Evolutionary conservation across 2,113 vertebrate genomes (phyloP).

Genomic region (Phylloscopus whistleri): DNA sequence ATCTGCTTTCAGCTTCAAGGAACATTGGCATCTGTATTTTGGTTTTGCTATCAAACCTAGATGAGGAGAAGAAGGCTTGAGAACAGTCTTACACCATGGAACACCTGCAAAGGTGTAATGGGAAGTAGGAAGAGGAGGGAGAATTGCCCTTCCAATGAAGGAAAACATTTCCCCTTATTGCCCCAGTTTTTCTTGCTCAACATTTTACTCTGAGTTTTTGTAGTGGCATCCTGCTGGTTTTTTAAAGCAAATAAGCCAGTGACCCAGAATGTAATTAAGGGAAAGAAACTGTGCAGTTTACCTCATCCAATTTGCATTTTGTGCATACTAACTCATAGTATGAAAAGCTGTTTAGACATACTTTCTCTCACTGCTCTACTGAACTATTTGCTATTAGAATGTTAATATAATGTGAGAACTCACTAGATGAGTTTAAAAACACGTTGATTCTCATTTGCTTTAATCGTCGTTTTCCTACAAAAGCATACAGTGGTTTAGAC

Average conservation of each 20-base stretch:
- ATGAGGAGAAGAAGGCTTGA: not conserved
- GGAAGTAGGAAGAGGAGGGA: not conserved
- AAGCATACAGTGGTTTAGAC: not conserved
- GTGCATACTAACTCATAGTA: not conserved
- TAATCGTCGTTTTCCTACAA: not conserved
- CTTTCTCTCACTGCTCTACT: not conserved
- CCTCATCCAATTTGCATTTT: slow-evolving; percentile 11
- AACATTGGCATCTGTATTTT: not conserved
- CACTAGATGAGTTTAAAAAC: not conserved
- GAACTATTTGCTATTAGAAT: not conserved
- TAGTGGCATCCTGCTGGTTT: not conserved
- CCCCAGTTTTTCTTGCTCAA: not conserved
- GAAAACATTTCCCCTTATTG: not conserved
- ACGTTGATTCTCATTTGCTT: not conserved
- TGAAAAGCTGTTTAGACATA: not conserved
- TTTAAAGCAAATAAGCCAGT: not conserved
- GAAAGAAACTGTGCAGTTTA: not conserved
- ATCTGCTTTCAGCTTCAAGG: not conserved
- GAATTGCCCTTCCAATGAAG: not conserved
- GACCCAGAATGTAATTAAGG: slow-evolving; percentile 7
- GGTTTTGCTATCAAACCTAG: not conserved
- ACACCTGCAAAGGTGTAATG: fast-evolving
- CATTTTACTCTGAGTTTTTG: not conserved
- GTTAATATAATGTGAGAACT: not conserved
- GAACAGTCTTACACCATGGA: not conserved